These are phyloP conservation scores for Augochlora pura DNA, from an alignment of 1,140 invertebrate genomes.

Conservation along the genomic window DNA sequence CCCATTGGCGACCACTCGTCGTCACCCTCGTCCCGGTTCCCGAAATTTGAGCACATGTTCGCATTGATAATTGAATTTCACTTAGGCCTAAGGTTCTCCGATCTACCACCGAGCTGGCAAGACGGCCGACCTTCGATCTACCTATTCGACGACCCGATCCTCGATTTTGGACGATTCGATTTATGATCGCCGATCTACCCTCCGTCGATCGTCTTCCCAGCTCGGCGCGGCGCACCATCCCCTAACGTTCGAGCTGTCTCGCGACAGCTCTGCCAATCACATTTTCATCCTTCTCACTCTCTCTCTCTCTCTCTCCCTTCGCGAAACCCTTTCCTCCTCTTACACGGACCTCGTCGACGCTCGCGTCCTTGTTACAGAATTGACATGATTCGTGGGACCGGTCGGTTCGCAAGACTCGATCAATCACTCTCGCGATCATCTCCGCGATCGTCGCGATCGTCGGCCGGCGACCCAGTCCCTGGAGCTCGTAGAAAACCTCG, in stretches of 20 bases:
- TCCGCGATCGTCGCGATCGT: neutral
- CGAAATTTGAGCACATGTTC: slow-evolving; percentile 61
- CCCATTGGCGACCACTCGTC: neutral
- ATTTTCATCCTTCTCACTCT: neutral
- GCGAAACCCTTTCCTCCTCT: neutral
- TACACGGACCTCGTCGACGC: neutral
- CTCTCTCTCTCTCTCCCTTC: neutral
- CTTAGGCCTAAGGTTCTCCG: slow-evolving; percentile 64
- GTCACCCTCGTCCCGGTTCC: slow-evolving; percentile 30
- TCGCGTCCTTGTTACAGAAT: neutral
- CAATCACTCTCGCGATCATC: too few species aligned
- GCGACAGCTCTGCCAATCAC: too few species aligned
- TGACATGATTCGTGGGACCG: slow-evolving; percentile 18
- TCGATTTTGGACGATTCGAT: too few species aligned
- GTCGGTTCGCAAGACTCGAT: neutral
- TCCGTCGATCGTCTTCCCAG: too few species aligned
- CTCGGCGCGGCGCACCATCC: too few species aligned
- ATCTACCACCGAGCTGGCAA: neutral
- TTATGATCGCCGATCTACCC: too few species aligned
- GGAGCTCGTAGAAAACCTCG: slow-evolving; percentile 13
- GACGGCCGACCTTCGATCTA: too few species aligned
- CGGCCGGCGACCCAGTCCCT: neutral
- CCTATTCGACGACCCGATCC: too few species aligned
- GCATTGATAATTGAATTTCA: slow-evolving; percentile 63
- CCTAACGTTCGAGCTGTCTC: too few species aligned